phyloP scores from a whole-genome alignment of 37 sponge, comb jelly and placozoan species.

The Beroe forskalii region DNA sequence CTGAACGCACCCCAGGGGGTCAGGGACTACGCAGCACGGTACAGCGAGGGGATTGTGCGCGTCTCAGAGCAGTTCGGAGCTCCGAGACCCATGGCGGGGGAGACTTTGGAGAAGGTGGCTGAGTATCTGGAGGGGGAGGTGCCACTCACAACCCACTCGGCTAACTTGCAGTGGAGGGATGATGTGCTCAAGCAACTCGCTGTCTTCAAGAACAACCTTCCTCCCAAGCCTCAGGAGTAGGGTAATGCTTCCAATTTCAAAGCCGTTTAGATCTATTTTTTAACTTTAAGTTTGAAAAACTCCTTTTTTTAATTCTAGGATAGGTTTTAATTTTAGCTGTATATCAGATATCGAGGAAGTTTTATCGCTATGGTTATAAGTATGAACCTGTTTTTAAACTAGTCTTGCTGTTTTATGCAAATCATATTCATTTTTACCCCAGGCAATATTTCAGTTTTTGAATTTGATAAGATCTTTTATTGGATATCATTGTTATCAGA shows the following conservation, averaged over 20 bases:
- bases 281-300: too few species aligned
- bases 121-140: conserved; percentile 69
- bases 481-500: too few species aligned
- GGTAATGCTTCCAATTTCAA: not conserved
- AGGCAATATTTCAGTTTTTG: too few species aligned
- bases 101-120: conserved; percentile 70
- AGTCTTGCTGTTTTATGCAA: too few species aligned
- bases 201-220: conserved; percentile 64
- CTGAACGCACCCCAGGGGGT: conserved; percentile 81
- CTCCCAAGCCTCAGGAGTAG: conserved; percentile 34
- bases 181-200: conserved; percentile 74
- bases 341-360: too few species aligned
- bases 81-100: conserved; percentile 73
- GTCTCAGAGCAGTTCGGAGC: conserved; percentile 74
- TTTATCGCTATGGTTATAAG: too few species aligned
- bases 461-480: too few species aligned
- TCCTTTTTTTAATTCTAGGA: not conserved
- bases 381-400: too few species aligned
- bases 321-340: too few species aligned
- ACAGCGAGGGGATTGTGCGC: conserved; percentile 79
- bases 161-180: conserved; percentile 83
- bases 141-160: conserved; percentile 76
- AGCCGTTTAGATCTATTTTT: not conserved
- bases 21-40: conserved; percentile 85
- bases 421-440: too few species aligned